Conservation (phyloP, 64 coral and sea anemone genomes). For the Catalaphyllia jardinei region DNA sequence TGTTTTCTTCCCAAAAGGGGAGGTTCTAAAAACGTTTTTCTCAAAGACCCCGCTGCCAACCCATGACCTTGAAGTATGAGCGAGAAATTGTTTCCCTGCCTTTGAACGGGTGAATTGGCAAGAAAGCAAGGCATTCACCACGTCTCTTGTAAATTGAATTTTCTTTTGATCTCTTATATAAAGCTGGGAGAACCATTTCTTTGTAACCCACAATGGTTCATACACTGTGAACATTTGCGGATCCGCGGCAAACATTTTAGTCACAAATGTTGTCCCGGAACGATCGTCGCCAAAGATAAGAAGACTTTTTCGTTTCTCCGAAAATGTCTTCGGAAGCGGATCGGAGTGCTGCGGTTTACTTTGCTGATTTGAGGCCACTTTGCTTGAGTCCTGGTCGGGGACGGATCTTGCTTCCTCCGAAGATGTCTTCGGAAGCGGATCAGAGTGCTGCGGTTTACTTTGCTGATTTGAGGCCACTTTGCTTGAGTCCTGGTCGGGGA, state of each 20-base stretch:
- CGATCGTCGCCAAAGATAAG: constrained; percentile 58
- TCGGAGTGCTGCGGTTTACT: not conserved
- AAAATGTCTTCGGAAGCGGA: not conserved
- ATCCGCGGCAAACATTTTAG: constrained; percentile 57
- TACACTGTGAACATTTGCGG: constrained; percentile 63
- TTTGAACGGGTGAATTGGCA: constrained; percentile 35
- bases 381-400: not conserved
- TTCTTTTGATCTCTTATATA: not conserved
- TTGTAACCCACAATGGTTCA: constrained; percentile 58
- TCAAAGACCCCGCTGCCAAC: not conserved
- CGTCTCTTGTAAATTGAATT: not conserved
- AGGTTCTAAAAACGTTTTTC: constrained; percentile 40
- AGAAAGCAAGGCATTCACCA: constrained; percentile 38
- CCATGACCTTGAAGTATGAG: not conserved
- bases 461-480: not conserved
- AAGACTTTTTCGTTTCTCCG: constrained; percentile 36
- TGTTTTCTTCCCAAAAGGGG: not conserved
- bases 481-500: not conserved
- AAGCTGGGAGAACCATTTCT: constrained; percentile 1
- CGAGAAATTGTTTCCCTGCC: constrained; percentile 13
- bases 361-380: not conserved
- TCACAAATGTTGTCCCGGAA: constrained; percentile 59
- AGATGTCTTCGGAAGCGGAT: constrained; percentile 2
- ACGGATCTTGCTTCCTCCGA: not conserved
- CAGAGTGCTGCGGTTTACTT: not conserved